Conservation (phyloP, 2,113 vertebrate species). For the Lathamus discolor region DNA sequence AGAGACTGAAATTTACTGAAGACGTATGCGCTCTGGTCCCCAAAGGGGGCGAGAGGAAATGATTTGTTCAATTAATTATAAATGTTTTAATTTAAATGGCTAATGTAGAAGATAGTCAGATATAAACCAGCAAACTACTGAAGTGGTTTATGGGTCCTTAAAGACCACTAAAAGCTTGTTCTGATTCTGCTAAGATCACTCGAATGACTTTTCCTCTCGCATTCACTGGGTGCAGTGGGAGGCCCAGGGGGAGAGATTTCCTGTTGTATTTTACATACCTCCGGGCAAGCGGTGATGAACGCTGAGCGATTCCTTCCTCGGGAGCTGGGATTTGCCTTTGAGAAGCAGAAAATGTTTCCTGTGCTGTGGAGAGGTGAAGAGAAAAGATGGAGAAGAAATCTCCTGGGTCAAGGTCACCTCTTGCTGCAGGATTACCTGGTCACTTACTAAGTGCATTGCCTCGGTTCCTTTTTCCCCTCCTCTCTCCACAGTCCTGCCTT, state of each 20-base stretch:
- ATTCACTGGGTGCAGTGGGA: not conserved
- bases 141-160: conserved; percentile 60
- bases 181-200: conserved; percentile 29
- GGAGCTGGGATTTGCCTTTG: not conserved
- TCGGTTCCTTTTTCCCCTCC: not conserved
- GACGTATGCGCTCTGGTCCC: not conserved
- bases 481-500: not conserved
- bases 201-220: not conserved
- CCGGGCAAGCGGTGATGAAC: not conserved
- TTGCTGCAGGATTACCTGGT: not conserved
- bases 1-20: conserved; percentile 41
- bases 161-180: conserved; percentile 56
- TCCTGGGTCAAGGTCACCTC: not conserved
- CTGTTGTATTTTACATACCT: conserved; percentile 16
- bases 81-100: conserved; percentile 71
- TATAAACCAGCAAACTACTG: conserved; percentile 39
- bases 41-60: conserved; percentile 1
- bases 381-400: not conserved
- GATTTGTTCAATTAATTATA: conserved; percentile 73
- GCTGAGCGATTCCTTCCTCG: not conserved
- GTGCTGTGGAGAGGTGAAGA: not conserved
- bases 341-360: not conserved
- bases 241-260: not conserved
- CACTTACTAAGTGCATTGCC: not conserved
- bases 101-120: conserved; percentile 57